Conservation (phyloP, 2,888 invertebrate species). For the Drosophila sordidula region DNA sequence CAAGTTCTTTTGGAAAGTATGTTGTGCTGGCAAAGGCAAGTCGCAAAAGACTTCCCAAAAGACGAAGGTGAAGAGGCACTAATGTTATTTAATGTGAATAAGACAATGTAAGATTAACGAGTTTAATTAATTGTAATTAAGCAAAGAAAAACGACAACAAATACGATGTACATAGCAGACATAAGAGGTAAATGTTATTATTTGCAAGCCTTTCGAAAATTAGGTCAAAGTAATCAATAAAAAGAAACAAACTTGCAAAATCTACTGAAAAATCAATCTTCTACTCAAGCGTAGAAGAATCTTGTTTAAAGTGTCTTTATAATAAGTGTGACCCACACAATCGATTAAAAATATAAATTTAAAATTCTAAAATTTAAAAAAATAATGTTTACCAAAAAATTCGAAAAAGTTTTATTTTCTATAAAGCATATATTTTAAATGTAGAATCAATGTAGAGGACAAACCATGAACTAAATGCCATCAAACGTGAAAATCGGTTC, state of each 20-base stretch:
- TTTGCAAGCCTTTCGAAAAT: too few relatives aligned
- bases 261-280: neutral
- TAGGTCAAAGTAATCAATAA: too few relatives aligned
- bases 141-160: slow-evolving; percentile 5
- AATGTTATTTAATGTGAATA: slow-evolving; percentile 20
- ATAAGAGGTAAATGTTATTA: neutral
- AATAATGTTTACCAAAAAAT: too few relatives aligned
- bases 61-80: slow-evolving; percentile 64
- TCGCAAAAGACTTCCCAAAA: slow-evolving; percentile 51
- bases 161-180: neutral
- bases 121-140: slow-evolving; percentile 9
- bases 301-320: too few relatives aligned
- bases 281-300: too few relatives aligned
- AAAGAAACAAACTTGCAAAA: neutral
- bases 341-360: too few relatives aligned
- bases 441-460: too few relatives aligned
- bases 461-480: too few relatives aligned
- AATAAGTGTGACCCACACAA: too few relatives aligned
- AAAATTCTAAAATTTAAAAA: too few relatives aligned
- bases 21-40: slow-evolving; percentile 43
- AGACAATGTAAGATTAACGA: slow-evolving; percentile 14
- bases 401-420: neutral
- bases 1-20: slow-evolving; percentile 54
- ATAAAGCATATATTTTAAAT: too few relatives aligned
- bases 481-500: too few relatives aligned